These are phyloP conservation scores for Tachysurus fulvidraco DNA, from an alignment of 2,113 vertebrate genomes.

Conservation along the genomic window DNA sequence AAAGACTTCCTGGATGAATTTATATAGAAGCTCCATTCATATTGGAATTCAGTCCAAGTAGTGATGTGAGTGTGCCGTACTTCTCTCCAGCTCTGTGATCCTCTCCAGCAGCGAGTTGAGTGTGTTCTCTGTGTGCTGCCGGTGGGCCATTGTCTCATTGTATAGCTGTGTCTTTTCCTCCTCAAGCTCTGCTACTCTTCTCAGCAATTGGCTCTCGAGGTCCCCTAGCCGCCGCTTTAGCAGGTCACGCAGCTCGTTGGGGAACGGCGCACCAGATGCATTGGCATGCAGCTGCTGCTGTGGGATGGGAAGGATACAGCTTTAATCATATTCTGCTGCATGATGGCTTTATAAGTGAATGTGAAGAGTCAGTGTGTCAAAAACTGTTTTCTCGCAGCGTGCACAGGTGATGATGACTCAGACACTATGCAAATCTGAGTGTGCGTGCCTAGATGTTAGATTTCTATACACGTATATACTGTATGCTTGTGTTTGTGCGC, in stretches of 20 bases:
- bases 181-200: slow-evolving; percentile 92
- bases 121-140: slow-evolving; percentile 87
- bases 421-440: slow-evolving; percentile 4
- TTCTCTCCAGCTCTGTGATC: slow-evolving; percentile 91
- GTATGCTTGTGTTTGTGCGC: neutral
- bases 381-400: neutral
- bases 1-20: neutral
- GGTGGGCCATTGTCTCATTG: slow-evolving; percentile 90
- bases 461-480: neutral
- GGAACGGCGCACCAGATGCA: slow-evolving; percentile 70
- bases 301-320: slow-evolving; percentile 58
- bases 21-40: neutral
- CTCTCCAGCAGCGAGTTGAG: slow-evolving; percentile 89
- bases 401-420: slow-evolving; percentile 28
- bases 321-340: slow-evolving; percentile 14
- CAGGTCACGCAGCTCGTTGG: slow-evolving; percentile 86
- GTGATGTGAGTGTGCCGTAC: slow-evolving; percentile 63
- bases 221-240: slow-evolving; percentile 86
- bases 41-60: neutral
- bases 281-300: slow-evolving; percentile 87
- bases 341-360: slow-evolving; percentile 15
- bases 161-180: slow-evolving; percentile 93
- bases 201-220: slow-evolving; percentile 89
- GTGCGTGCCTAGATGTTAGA: neutral
- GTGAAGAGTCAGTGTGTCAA: neutral